phyloP scores from a whole-genome alignment of 2,888 invertebrate species.

The Chloroclysta siterata region DNA sequence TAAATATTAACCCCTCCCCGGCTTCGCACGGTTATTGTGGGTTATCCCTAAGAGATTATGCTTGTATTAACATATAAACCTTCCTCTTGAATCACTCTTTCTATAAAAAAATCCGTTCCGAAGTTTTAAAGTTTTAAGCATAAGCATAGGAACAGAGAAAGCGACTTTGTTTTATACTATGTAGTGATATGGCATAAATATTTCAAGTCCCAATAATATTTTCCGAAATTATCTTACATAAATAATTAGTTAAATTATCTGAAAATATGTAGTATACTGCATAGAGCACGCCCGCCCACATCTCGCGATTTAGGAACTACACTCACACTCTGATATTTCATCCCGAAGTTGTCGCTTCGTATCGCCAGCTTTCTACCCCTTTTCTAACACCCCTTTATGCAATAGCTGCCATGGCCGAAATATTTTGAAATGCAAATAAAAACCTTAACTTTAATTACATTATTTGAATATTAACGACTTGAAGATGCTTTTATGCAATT shows the following conservation, averaged over 20 bases:
- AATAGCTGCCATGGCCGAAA: slow-evolving; percentile 34
- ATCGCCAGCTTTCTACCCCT: slow-evolving; percentile 40
- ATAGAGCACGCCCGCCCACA: slow-evolving; percentile 59
- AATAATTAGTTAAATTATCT: slow-evolving; percentile 3
- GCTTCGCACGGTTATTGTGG: no score
- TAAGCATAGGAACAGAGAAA: no score
- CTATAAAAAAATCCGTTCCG: no score
- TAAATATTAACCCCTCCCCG: no score
- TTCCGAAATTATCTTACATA: no score
- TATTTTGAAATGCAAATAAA: slow-evolving; percentile 38
- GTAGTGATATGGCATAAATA: no score
- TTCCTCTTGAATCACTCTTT: no score
- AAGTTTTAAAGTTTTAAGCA: no score
- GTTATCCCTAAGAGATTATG: no score
- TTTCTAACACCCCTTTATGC: slow-evolving; percentile 35
- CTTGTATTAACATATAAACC: no score
- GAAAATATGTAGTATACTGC: slow-evolving; percentile 52
- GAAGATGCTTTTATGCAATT: background rate
- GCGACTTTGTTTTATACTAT: no score
- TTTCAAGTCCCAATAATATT: no score
- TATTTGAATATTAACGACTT: slow-evolving; percentile 3
- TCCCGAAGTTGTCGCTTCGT: slow-evolving; percentile 69
- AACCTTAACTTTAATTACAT: slow-evolving; percentile 5
- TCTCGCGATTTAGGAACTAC: slow-evolving; percentile 75
- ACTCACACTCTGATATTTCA: slow-evolving; percentile 67